These are phyloP conservation scores for Porites divaricata DNA, from an alignment of 92 coral and sea anemone genomes.

Conservation along the genomic window DNA sequence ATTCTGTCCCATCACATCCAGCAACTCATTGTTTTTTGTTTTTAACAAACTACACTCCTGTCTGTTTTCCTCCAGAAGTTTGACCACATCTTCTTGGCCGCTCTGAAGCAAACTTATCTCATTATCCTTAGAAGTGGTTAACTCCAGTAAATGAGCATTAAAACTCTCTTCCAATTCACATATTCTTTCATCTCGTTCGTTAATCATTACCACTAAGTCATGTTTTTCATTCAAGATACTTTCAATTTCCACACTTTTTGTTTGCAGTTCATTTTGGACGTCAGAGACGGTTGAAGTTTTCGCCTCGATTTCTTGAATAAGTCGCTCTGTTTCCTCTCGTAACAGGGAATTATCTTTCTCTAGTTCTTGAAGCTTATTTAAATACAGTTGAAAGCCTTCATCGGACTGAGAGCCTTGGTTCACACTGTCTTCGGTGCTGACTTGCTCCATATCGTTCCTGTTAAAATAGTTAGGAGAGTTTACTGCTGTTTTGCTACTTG, in stretches of 20 bases:
- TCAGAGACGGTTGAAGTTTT: conserved; percentile 56
- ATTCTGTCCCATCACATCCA: conserved; percentile 72
- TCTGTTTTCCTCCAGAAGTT: conserved; percentile 77
- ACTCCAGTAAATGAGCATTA: conserved; percentile 76
- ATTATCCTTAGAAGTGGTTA: conserved; percentile 65
- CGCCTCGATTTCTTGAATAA: conserved; percentile 68
- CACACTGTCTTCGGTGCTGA: conserved; percentile 42
- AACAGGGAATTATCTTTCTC: conserved; percentile 77
- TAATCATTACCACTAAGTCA: conserved; percentile 71
- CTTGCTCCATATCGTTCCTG: neutral
- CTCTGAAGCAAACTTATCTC: conserved; percentile 69
- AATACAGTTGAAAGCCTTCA: conserved; percentile 46
- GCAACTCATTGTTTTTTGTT: conserved; percentile 65
- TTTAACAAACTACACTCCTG: conserved; percentile 63
- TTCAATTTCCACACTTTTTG: conserved; percentile 62
- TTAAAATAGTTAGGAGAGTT: neutral
- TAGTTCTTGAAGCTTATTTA: conserved; percentile 62
- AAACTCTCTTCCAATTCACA: conserved; percentile 86
- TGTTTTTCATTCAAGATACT: conserved; percentile 62
- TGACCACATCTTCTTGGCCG: conserved; percentile 71
- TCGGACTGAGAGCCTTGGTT: conserved; percentile 62
- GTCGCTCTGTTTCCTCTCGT: conserved; percentile 75
- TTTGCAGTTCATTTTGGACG: conserved; percentile 63
- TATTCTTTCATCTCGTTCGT: conserved; percentile 79
- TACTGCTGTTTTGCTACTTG: neutral